Conservation (phyloP, 1,140 invertebrate genomes). For the Drosophila subpulchrella region DNA sequence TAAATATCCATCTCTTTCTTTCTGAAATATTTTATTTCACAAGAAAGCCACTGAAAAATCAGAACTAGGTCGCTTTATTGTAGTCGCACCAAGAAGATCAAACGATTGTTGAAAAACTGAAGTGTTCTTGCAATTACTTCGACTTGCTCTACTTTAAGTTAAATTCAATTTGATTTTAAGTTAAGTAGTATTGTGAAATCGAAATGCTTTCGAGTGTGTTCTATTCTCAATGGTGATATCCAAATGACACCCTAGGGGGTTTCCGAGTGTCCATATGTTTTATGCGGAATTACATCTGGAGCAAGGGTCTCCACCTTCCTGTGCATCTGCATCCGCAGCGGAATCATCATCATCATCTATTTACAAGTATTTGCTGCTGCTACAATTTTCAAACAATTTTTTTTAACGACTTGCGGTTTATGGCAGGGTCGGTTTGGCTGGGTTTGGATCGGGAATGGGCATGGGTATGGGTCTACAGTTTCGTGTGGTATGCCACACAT, state of each 20-base stretch:
- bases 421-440: slow-evolving; percentile 32
- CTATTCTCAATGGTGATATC: background rate
- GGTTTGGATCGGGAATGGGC: slow-evolving; percentile 22
- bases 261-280: slow-evolving; percentile 17
- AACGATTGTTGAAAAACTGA: no score
- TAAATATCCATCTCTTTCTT: no score
- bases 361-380: slow-evolving; percentile 50
- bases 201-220: background rate
- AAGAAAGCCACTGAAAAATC: no score
- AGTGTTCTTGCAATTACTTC: background rate
- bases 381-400: slow-evolving; percentile 57
- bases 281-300: slow-evolving; percentile 19
- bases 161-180: background rate
- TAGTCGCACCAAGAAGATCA: no score
- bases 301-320: slow-evolving; percentile 9
- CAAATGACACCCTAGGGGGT: slow-evolving; percentile 7
- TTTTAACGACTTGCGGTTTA: slow-evolving; percentile 73
- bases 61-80: no score
- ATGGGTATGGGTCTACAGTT: slow-evolving; percentile 30
- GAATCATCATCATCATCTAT: slow-evolving; percentile 48
- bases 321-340: slow-evolving; percentile 5
- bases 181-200: background rate
- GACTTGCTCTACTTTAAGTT: background rate
- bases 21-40: no score
- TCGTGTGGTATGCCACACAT: slow-evolving; percentile 42